Evolutionary conservation across 2,113 vertebrate species (phyloP).

Genomic region (Heloderma charlesbogerti): DNA sequence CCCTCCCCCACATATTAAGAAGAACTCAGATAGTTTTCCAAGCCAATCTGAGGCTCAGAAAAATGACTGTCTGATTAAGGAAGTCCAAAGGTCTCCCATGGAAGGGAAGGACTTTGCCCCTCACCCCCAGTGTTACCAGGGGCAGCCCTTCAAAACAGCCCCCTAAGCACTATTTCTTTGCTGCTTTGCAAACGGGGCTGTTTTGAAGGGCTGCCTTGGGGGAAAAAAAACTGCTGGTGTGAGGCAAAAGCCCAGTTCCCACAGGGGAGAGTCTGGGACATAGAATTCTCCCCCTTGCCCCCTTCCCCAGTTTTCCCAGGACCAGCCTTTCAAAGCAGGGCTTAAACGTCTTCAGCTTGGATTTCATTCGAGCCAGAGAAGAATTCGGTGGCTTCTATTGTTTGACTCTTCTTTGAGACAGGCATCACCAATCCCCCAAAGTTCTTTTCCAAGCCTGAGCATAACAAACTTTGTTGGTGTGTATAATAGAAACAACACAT

Average conservation of each 20-base stretch:
- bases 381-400: neutral
- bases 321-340: neutral
- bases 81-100: neutral
- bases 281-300: neutral
- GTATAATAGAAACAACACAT: neutral
- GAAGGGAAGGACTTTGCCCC: neutral
- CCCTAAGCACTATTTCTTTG: neutral
- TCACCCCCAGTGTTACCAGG: neutral
- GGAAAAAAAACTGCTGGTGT: no score
- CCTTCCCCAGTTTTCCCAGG: neutral
- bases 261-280: neutral
- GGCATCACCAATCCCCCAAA: neutral
- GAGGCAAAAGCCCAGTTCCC: neutral
- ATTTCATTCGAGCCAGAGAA: no score
- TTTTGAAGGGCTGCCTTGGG: neutral
- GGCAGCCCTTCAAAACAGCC: neutral
- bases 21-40: neutral
- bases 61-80: neutral
- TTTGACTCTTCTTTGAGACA: neutral
- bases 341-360: neutral
- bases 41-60: neutral
- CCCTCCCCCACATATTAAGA: neutral
- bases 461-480: neutral
- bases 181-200: neutral
- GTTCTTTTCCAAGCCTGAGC: neutral